Evolutionary conservation across 2,888 invertebrate species (phyloP), one percentile per base, ranked within the genome.

Genomic region (Leptarthrus brevirostris): DNA sequence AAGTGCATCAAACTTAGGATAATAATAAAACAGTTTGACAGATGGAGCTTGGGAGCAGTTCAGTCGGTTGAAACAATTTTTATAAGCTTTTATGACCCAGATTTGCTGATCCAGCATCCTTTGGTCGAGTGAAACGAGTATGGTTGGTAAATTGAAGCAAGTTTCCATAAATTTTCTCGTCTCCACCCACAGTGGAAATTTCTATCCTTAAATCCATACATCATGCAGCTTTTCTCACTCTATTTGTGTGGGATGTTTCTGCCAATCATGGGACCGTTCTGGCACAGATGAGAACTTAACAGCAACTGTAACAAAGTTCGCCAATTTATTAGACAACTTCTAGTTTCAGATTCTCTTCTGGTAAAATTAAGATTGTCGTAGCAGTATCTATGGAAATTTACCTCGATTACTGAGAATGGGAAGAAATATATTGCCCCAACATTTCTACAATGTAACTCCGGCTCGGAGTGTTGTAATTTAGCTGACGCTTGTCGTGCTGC

Each of bases 31-130:
- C 12, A 40, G 40, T 12, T 12, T 6, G 40, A 6, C 40, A 12
- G 10, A 40, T 22, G 24, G 6, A 14, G 14, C 44, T 14, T 6
- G 22, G 14, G 24, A 40, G 64, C 44, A 24, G 22, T 44, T 44
- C 47, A 44, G 24, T 64, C 69, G 52, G 18, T 12, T 18, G 8
- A n/a, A 18, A 49, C 52, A 69, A 69, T 49, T 69, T 66, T 69
- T 52, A 69, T 69, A 44, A 30, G 30, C 22, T 47, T 47, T 36
- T 36, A 24, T 58, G 40, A 30, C 53, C 44, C 44, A 64, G 64
- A 64, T 64, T 24, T 47, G 61, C 44, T 44, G 16, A 24, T 44
- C 18, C 64, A 64, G 47, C 64, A 44, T 61, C 44, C 22, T 24
- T 58, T 6, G 3, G 47, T 47, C n/a, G 3, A 3, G 47, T 47